These are phyloP conservation scores for Eupithecia subumbrata DNA, from an alignment of 2,888 invertebrate species.

Conservation along the genomic window DNA sequence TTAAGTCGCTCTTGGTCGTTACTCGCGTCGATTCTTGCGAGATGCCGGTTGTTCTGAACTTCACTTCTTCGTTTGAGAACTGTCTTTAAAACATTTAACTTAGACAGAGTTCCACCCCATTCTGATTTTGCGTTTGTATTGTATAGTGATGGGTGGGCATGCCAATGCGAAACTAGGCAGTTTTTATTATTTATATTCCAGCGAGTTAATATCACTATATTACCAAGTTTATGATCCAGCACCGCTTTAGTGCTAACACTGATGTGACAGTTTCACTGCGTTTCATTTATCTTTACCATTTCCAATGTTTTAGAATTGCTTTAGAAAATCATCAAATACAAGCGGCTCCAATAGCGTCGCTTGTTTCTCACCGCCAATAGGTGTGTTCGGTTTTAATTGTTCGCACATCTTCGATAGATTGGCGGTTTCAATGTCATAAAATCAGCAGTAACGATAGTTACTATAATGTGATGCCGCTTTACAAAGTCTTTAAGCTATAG, in stretches of 20 bases:
- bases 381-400: not conserved
- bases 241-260: not conserved
- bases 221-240: not conserved
- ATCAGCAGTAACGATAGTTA: not conserved
- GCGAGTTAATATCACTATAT: not conserved
- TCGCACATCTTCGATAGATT: not conserved
- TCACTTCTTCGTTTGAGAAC: not conserved
- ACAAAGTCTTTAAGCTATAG: not conserved
- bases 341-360: not conserved
- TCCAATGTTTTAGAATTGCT: not conserved
- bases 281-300: not conserved
- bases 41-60: not conserved
- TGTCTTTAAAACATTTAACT: not conserved
- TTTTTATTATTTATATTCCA: not conserved
- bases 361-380: not conserved
- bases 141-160: not conserved
- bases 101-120: not conserved
- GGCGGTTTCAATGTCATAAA: not conserved
- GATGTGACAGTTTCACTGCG: not conserved
- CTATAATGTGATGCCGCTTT: not conserved
- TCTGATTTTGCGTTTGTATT: not conserved
- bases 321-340: not conserved
- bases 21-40: not conserved
- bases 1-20: not conserved
- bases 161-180: not conserved